phyloP scores from a whole-genome alignment of 23 tunicate genomes.

The Clavelina lepadiformis region DNA sequence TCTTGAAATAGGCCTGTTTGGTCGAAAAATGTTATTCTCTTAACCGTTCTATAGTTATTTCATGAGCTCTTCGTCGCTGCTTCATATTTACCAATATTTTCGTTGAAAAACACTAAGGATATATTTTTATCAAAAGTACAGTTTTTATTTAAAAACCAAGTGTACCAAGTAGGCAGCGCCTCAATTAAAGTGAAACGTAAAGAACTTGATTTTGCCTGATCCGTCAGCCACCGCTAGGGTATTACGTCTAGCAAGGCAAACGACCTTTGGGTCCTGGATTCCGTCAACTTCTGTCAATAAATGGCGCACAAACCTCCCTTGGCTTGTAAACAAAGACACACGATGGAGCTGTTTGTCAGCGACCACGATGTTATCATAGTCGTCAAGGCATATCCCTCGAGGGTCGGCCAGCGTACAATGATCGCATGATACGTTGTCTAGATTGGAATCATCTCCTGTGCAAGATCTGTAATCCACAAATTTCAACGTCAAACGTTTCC shows the following conservation, averaged over 20 bases:
- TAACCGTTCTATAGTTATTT: too few relatives aligned
- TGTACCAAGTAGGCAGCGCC: too few relatives aligned
- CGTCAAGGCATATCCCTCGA: conserved; percentile 77
- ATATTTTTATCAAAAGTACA: too few relatives aligned
- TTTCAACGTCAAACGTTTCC: too few relatives aligned
- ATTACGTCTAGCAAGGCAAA: conserved; percentile 1
- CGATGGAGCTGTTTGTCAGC: conserved; percentile 35
- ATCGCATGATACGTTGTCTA: conserved; percentile 2
- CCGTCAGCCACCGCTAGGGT: conserved; percentile 47
- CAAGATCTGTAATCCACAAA: too few relatives aligned
- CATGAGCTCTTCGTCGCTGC: too few relatives aligned
- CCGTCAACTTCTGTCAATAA: conserved; percentile 42
- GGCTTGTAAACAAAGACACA: conserved; percentile 21
- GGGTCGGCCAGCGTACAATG: conserved; percentile 37
- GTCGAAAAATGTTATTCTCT: too few relatives aligned
- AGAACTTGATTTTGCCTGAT: conserved; percentile 27
- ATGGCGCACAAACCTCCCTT: conserved; percentile 36
- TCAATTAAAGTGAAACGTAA: conserved; percentile 15
- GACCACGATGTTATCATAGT: conserved; percentile 50
- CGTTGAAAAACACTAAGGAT: too few relatives aligned
- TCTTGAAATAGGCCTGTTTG: too few relatives aligned
- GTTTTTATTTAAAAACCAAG: too few relatives aligned
- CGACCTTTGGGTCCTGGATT: conserved; percentile 22
- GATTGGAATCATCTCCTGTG: too few relatives aligned
- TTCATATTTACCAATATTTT: too few relatives aligned